Conservation (phyloP, 2,888 invertebrate species). For the Tachina lurida region DNA sequence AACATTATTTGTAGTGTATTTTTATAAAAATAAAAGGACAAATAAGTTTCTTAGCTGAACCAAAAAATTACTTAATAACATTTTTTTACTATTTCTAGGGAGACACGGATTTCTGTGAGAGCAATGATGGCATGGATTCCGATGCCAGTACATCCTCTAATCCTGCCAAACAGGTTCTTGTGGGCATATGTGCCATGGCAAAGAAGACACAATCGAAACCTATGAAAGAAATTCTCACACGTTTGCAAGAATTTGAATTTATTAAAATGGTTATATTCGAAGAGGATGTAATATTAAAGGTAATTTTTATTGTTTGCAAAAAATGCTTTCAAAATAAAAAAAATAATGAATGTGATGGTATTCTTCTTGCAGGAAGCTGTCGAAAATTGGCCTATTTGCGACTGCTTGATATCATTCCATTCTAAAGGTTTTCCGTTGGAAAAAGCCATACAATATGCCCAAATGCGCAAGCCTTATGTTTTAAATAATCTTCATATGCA, state of each 20-base stretch:
- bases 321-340: background rate
- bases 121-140: conserved; percentile 84
- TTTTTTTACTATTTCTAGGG: conserved; percentile 84
- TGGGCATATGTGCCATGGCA: conserved; percentile 99
- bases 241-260: conserved; percentile 98
- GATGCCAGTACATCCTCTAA: conserved; percentile 84
- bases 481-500: conserved; percentile 99
- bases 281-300: conserved; percentile 97
- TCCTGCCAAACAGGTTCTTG: conserved; percentile 94
- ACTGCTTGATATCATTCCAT: conserved; percentile 99
- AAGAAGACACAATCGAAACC: conserved; percentile 99
- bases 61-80: background rate
- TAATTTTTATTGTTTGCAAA: conserved; percentile 76
- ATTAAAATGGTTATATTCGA: conserved; percentile 97
- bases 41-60: background rate
- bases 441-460: conserved; percentile 98
- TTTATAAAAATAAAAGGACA: background rate
- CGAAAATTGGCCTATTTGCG: conserved; percentile 98
- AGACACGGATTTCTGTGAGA: conserved; percentile 90
- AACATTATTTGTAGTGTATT: background rate
- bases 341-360: background rate
- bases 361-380: conserved; percentile 88
- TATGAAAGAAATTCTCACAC: conserved; percentile 98
- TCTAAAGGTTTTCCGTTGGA: conserved; percentile 99
- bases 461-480: conserved; percentile 96